Percentiles rank a stretch among this genome's conserved stretches.
Conservation (phyloP, 1,140 invertebrate genomes). For the Pinna nobilis region DNA sequence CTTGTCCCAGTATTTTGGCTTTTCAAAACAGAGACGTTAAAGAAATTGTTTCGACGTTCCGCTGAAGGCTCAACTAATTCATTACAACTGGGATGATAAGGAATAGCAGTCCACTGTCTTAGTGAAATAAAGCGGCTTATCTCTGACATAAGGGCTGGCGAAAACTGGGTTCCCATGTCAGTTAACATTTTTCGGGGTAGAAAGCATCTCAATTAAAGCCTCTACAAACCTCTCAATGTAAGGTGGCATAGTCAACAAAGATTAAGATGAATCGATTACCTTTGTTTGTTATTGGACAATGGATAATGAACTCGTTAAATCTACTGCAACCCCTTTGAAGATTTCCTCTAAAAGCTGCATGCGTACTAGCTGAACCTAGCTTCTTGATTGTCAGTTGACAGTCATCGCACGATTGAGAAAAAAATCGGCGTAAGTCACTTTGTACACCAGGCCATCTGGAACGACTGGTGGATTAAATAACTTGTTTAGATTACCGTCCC, state of each 20-base stretch:
- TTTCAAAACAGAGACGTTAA: too few species aligned
- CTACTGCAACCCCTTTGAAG: not conserved
- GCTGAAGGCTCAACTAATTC: too few species aligned
- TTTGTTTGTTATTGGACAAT: conserved; percentile 4
- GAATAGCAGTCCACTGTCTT: too few species aligned
- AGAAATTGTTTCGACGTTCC: too few species aligned
- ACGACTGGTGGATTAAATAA: not conserved
- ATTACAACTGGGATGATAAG: too few species aligned
- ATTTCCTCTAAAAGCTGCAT: conserved; percentile 25
- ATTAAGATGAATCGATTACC: conserved; percentile 32
- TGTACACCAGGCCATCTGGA: conserved; percentile 39
- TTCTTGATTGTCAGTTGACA: not conserved
- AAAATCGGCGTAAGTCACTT: conserved; percentile 19
- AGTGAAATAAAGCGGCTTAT: too few species aligned
- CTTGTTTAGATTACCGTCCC: not conserved
- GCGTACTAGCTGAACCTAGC: not conserved
- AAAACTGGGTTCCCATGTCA: too few species aligned
- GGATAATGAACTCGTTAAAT: not conserved
- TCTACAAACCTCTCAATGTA: conserved; percentile 44
- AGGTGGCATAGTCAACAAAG: conserved; percentile 41
- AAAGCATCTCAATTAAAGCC: conserved; percentile 66
- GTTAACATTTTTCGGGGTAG: conserved; percentile 71
- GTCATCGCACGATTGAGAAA: not conserved
- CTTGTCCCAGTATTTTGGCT: too few species aligned
- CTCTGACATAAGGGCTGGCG: too few species aligned